phyloP scores from a whole-genome alignment of 1,140 invertebrate species.

The Tetragnatha versicolor region DNA sequence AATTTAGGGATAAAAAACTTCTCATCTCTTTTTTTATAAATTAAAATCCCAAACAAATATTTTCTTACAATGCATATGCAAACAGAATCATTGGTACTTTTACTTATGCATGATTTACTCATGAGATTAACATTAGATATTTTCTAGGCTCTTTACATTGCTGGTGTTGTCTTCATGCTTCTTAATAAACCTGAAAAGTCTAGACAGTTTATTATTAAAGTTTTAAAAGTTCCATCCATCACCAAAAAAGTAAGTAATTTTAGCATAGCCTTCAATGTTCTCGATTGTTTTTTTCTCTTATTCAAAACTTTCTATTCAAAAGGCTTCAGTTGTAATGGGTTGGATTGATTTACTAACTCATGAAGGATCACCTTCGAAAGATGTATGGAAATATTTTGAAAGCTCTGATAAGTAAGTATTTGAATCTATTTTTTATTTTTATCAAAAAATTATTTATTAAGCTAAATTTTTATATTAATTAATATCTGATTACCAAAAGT shows the following conservation, averaged over 20 bases:
- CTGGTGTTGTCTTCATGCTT: conserved; percentile 22
- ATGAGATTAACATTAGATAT: too few relatives aligned
- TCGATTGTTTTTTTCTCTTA: background rate
- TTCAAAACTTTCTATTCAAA: background rate
- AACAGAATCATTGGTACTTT: background rate
- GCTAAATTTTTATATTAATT: background rate
- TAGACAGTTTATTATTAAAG: conserved; percentile 9
- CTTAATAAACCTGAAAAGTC: conserved; percentile 41
- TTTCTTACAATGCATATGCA: background rate
- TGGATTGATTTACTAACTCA: conserved; percentile 42
- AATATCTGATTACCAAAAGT: background rate
- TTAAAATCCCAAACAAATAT: background rate
- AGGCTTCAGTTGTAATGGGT: conserved; percentile 32
- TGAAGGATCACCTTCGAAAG: conserved; percentile 31
- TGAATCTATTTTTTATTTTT: background rate
- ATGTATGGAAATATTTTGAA: conserved; percentile 46
- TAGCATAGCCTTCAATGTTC: background rate
- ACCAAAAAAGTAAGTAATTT: conserved; percentile 14
- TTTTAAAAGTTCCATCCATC: conserved; percentile 24
- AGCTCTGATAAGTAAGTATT: conserved; percentile 35
- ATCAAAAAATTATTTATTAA: background rate
- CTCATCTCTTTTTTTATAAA: too few relatives aligned
- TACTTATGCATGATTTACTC: background rate
- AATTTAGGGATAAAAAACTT: background rate
- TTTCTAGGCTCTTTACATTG: conserved; percentile 34